A percentile compares a stretch with the other conserved stretches of the same genome.
phyloP scores from a whole-genome alignment of 1,140 invertebrate genomes.

The Anastrepha ludens region DNA sequence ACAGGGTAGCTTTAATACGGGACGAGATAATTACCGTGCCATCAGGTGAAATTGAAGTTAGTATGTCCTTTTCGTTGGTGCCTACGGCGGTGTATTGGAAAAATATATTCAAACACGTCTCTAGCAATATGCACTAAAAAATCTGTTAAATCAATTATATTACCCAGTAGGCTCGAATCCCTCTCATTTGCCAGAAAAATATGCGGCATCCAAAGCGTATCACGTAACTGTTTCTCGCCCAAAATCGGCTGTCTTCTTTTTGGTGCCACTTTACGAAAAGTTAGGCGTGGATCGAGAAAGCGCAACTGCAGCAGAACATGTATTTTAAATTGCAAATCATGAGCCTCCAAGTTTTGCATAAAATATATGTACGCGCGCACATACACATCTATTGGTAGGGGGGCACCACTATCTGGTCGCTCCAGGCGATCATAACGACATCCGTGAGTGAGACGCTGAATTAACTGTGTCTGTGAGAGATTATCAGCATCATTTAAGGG shows the following conservation, averaged over 20 bases:
- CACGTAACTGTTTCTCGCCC: constrained; percentile 81
- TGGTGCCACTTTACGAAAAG: constrained; percentile 80
- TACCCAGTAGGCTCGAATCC: constrained; percentile 78
- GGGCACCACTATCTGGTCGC: constrained; percentile 77
- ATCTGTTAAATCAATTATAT: constrained; percentile 51
- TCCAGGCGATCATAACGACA: constrained; percentile 85
- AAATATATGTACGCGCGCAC: constrained; percentile 84
- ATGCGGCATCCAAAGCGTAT: constrained; percentile 87
- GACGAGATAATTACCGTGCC: constrained; percentile 86
- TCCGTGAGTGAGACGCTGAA: constrained; percentile 80
- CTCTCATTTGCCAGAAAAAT: constrained; percentile 88
- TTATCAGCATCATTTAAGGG: constrained; percentile 76
- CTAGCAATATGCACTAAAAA: background rate
- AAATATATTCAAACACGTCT: background rate
- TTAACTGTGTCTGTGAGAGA: constrained; percentile 83
- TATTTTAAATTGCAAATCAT: constrained; percentile 88
- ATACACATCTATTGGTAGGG: constrained; percentile 78
- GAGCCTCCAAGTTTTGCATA: constrained; percentile 85
- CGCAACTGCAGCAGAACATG: constrained; percentile 86
- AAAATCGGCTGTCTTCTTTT: constrained; percentile 79
- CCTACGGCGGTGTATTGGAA: constrained; percentile 71
- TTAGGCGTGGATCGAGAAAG: constrained; percentile 82
- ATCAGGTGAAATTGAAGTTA: constrained; percentile 84
- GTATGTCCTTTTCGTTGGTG: constrained; percentile 84
- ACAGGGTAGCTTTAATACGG: constrained; percentile 84